phyloP scores from a whole-genome alignment of 2,888 invertebrate genomes.

The Lysandra bellargus region DNA sequence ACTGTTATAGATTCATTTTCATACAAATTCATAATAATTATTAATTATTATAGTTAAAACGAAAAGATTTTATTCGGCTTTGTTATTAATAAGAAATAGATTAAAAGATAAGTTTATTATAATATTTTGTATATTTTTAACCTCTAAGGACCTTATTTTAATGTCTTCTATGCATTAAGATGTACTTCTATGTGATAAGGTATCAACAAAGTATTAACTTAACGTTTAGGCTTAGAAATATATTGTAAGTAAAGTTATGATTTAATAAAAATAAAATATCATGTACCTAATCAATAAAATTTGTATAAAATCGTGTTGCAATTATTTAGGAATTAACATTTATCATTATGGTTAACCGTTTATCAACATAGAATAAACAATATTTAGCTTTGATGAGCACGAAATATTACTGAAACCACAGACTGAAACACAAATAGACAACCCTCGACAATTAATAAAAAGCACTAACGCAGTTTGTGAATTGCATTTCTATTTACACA shows the following conservation, averaged over 20 bases:
- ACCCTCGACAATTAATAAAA: neutral
- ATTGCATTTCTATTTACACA: neutral
- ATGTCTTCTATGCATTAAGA: neutral
- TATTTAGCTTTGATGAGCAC: too few relatives aligned
- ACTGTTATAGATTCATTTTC: neutral
- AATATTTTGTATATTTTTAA: constrained; percentile 19
- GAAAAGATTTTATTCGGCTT: too few relatives aligned
- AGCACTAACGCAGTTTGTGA: neutral
- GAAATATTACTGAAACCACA: too few relatives aligned
- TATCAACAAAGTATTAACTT: constrained; percentile 25
- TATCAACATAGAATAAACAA: too few relatives aligned
- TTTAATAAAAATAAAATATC: neutral
- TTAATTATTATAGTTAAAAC: neutral
- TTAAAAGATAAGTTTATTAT: neutral
- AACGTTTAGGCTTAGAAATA: constrained; percentile 17
- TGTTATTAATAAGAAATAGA: neutral
- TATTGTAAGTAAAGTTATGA: neutral
- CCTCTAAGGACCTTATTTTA: constrained; percentile 10
- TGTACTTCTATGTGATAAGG: neutral
- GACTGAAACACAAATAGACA: too few relatives aligned
- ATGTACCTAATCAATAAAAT: neutral
- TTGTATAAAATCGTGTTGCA: neutral
- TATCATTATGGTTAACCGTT: too few relatives aligned
- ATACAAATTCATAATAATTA: neutral
- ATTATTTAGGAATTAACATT: too few relatives aligned